Evolutionary conservation across 2,888 invertebrate genomes (phyloP).

Genomic region (Trachelus iudaicus): DNA sequence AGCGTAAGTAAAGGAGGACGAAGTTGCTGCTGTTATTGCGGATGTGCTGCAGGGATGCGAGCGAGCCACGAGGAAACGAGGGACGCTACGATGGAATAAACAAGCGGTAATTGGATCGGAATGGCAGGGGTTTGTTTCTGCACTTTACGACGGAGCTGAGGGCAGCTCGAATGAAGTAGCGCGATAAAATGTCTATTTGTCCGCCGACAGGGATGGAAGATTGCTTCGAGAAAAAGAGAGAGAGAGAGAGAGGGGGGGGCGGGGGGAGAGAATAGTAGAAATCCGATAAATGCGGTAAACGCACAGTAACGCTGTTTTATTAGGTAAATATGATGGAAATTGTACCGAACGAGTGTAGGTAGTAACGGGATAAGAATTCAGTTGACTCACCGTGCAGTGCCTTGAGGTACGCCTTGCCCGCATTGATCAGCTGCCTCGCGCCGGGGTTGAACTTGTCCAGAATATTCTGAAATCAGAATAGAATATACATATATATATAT

Average conservation of each 20-base stretch:
- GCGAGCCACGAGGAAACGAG: background rate
- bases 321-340: no score
- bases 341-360: background rate
- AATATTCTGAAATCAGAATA: slow-evolving; percentile 77
- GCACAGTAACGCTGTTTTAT: no score
- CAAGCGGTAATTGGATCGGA: slow-evolving; percentile 26
- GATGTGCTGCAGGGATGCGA: background rate
- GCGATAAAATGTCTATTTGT: slow-evolving; percentile 25
- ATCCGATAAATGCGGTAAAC: slow-evolving; percentile 3
- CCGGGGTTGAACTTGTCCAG: slow-evolving; percentile 96
- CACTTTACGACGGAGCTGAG: background rate
- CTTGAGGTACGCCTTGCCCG: slow-evolving; percentile 94
- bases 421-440: slow-evolving; percentile 91
- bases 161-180: background rate
- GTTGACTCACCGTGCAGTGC: slow-evolving; percentile 88
- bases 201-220: slow-evolving; percentile 6
- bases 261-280: slow-evolving; percentile 8
- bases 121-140: slow-evolving; percentile 10
- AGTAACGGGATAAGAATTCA: background rate
- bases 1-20: background rate
- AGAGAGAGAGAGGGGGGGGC: slow-evolving; percentile 15
- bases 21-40: background rate
- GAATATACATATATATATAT: no score
- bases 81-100: slow-evolving; percentile 12
- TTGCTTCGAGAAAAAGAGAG: slow-evolving; percentile 7